phyloP scores from a whole-genome alignment of 2,797 vertebrate species.

The Molossus molossus region DNA sequence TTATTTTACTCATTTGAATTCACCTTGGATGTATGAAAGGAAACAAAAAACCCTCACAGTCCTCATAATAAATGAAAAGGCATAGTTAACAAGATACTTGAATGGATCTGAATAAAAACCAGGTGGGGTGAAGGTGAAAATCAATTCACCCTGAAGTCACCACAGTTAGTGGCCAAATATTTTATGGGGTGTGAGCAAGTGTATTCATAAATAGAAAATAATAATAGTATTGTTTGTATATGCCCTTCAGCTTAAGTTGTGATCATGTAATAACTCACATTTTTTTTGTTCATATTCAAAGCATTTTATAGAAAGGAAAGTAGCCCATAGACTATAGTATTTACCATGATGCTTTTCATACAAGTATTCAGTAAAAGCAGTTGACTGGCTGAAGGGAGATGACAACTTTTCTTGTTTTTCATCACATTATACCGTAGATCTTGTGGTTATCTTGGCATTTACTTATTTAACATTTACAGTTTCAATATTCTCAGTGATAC shows the following conservation, averaged over 20 bases:
- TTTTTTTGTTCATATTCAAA: constrained; percentile 54
- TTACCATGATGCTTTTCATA: background rate
- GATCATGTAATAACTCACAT: background rate
- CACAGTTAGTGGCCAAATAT: background rate
- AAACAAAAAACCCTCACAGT: background rate
- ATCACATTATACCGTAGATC: background rate
- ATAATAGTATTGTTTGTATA: constrained; percentile 52
- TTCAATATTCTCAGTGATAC: background rate
- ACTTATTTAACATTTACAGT: constrained; percentile 27
- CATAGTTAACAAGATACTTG: constrained; percentile 77
- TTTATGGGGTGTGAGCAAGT: constrained; percentile 61
- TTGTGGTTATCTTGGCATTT: background rate
- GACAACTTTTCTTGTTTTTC: constrained; percentile 28
- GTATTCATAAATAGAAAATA: constrained; percentile 63
- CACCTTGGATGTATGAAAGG: constrained; percentile 63
- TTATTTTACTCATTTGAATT: constrained; percentile 82
- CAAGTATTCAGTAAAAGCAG: background rate
- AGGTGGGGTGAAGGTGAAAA: constrained; percentile 50
- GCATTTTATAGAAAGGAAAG: constrained; percentile 61
- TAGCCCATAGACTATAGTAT: background rate
- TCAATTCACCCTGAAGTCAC: constrained; percentile 33
- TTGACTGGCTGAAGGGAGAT: background rate
- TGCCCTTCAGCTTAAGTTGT: constrained; percentile 45
- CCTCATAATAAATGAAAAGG: constrained; percentile 58
- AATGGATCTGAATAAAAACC: constrained; percentile 66